Evolutionary conservation across 2,113 vertebrate genomes (phyloP).

Genomic region (Nesogale talazaci): DNA sequence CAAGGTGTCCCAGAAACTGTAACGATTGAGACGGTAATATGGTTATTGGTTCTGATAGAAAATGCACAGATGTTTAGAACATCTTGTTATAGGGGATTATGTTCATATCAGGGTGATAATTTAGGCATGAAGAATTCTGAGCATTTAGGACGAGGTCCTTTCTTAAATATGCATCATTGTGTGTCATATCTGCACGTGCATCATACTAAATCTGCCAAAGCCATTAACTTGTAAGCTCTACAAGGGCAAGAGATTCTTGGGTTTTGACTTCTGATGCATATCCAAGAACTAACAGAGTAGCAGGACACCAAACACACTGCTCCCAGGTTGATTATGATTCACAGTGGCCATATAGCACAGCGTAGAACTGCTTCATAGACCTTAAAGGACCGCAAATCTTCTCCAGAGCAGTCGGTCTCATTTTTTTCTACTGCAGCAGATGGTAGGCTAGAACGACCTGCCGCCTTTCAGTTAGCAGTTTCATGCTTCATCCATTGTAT

Average conservation of each 20-base stretch:
- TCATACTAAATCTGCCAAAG: constrained; percentile 12
- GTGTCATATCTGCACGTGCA: not conserved
- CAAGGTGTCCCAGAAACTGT: not conserved
- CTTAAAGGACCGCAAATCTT: too few relatives aligned
- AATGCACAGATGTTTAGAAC: not conserved
- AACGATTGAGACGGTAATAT: not conserved
- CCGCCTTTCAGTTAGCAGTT: too few relatives aligned
- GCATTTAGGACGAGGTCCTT: constrained; percentile 13
- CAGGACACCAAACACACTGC: too few relatives aligned
- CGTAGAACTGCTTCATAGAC: too few relatives aligned
- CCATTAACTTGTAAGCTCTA: not conserved
- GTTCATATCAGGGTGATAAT: constrained; percentile 1
- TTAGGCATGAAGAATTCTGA: constrained; percentile 47
- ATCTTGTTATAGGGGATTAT: not conserved
- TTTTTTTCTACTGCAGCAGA: too few relatives aligned
- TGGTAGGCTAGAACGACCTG: too few relatives aligned
- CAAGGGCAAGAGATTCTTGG: not conserved
- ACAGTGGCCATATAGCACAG: too few relatives aligned
- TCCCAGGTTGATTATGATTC: too few relatives aligned
- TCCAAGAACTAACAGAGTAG: not conserved
- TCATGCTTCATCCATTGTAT: too few relatives aligned
- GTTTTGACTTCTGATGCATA: not conserved
- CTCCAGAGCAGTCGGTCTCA: too few relatives aligned
- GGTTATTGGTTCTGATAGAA: not conserved
- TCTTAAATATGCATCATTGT: constrained; percentile 3